Evolutionary conservation across 2,888 invertebrate genomes (phyloP), one percentile per base, ranked within the genome.

Genomic region (Nephrotoma flavescens): DNA sequence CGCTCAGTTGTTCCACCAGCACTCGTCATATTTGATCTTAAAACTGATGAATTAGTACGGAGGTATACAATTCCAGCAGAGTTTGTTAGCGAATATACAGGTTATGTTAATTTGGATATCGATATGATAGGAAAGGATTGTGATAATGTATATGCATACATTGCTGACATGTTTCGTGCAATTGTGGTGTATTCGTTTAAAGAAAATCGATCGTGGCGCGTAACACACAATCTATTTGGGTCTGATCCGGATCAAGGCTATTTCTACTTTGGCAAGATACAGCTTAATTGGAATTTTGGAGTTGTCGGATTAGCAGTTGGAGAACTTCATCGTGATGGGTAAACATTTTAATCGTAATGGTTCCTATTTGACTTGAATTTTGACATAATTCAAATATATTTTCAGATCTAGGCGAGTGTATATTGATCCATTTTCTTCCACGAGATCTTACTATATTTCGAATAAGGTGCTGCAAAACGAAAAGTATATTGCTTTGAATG

Each of bases 11-110:
- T 93, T 1, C 94, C 94, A 1, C 94, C 95, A 7, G 93, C 95
- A 0, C 92, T 96, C 83, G 93, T 94, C 1, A 93, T 96, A 87
- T 96, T 94, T 89, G 96, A 96, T 89, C 91, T 97, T 87, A 96
- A 95, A 88, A 96, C 95, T 0, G 95, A 97, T 89, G 92, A 94
- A 89, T 91, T 96, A 86, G 89, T 97, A 86, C 93, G 94, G 87
- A 93, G 94, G 86, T 96, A 95, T 90, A 92, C 93, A 87, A 93
- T 96, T 89, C 95, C 95, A 89, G 92, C 93, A 12, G 91, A 91
- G 15, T 52, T 52, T 52, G 15, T n/a, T 15, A 52, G 52, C 15
- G 52, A 52, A 52, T 52, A 52, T 52, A 12, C 52, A 6, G 52
- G 5, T n/a, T 52, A n/a, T 52, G 4, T 15, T 52, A 52, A 52